phyloP scores from a whole-genome alignment of 64 coral and sea anemone genomes.

The Montipora efflorescens region DNA sequence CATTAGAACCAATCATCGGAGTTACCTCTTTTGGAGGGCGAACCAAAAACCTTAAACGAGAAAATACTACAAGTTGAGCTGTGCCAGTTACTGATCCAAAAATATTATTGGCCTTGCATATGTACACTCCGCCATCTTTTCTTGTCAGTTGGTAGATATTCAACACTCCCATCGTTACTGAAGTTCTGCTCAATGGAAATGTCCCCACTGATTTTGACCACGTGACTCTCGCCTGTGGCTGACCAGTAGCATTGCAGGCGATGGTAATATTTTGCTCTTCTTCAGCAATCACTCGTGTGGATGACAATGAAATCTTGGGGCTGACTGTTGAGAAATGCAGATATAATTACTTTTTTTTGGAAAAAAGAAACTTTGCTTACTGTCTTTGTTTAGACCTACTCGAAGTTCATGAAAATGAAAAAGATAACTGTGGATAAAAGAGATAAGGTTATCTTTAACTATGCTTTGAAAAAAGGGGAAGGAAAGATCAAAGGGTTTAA shows the following conservation, averaged over 20 bases:
- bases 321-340: background rate
- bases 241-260: constrained; percentile 49
- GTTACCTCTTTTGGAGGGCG: background rate
- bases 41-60: background rate
- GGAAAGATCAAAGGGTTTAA: too few relatives aligned
- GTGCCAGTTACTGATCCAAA: background rate
- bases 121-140: background rate
- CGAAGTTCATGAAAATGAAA: too few relatives aligned
- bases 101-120: constrained; percentile 16
- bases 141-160: background rate
- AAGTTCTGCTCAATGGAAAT: background rate
- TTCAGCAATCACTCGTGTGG: background rate
- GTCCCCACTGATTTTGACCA: constrained; percentile 18
- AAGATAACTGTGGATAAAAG: too few relatives aligned
- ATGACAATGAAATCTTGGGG: background rate
- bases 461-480: too few relatives aligned
- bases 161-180: background rate
- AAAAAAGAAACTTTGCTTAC: too few relatives aligned
- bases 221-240: constrained; percentile 25
- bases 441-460: too few relatives aligned
- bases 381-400: too few relatives aligned
- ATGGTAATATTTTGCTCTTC: constrained; percentile 8
- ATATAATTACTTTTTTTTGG: too few relatives aligned
- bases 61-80: background rate
- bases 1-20: background rate